Conservation (phyloP, 2,888 invertebrate genomes). For the Luperina nickerlii region DNA sequence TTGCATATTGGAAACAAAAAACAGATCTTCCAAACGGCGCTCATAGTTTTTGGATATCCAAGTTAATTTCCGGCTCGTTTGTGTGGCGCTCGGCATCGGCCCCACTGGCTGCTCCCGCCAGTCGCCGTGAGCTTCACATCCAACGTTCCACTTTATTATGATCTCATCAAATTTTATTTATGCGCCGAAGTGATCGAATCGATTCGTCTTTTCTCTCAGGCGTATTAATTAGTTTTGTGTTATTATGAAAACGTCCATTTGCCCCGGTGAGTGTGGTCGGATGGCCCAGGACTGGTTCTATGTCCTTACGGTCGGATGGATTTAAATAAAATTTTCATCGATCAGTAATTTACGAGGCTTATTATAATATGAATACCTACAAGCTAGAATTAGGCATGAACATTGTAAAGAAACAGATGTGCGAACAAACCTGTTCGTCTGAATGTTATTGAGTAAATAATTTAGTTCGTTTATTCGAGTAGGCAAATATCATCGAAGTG, state of each 20-base stretch:
- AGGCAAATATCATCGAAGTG: constrained; percentile 6
- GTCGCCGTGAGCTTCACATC: constrained; percentile 27
- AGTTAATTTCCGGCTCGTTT: constrained; percentile 66
- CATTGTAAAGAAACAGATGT: constrained; percentile 50
- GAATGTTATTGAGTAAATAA: constrained; percentile 30
- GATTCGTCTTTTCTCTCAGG: constrained; percentile 67
- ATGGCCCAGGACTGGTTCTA: constrained; percentile 44
- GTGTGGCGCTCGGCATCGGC: constrained; percentile 23
- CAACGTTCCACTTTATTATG: constrained; percentile 64
- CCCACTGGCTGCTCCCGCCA: background rate
- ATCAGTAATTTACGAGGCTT: constrained; percentile 54
- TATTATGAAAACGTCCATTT: constrained; percentile 56
- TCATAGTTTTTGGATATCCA: constrained; percentile 72
- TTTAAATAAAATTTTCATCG: constrained; percentile 61
- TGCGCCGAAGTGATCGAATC: constrained; percentile 64
- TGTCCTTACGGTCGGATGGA: constrained; percentile 45
- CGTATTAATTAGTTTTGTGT: constrained; percentile 66
- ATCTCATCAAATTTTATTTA: constrained; percentile 69
- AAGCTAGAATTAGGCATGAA: constrained; percentile 44
- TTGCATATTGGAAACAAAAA: constrained; percentile 86
- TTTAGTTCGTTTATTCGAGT: constrained; percentile 10
- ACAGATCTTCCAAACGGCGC: constrained; percentile 72
- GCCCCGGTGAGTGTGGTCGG: constrained; percentile 32
- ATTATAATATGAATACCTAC: constrained; percentile 56
- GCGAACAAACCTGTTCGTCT: constrained; percentile 33